phyloP scores from a whole-genome alignment of 2,888 invertebrate species.

The Caenorhabditis auriculariae region DNA sequence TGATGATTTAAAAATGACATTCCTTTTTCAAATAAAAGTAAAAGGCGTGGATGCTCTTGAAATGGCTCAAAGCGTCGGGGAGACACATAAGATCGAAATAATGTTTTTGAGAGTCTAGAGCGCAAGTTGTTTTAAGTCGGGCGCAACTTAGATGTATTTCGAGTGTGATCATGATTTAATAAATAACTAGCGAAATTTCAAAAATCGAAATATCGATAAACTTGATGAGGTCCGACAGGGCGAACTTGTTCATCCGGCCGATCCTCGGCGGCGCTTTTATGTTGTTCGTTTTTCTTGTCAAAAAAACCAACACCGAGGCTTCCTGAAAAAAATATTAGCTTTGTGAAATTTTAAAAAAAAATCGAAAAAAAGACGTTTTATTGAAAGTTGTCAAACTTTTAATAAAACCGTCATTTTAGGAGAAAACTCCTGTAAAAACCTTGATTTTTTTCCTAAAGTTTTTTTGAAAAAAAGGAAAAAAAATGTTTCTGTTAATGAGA shows the following conservation, averaged over 20 bases:
- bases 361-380: not conserved
- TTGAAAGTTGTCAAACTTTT: not conserved
- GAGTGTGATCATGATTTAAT: not conserved
- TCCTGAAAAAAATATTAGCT: constrained; percentile 34
- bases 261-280: constrained; percentile 58
- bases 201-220: too few relatives aligned
- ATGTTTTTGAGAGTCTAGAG: not conserved
- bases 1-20: too few relatives aligned
- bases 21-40: too few relatives aligned
- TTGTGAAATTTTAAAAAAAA: not conserved
- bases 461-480: too few relatives aligned
- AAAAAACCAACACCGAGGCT: constrained; percentile 55
- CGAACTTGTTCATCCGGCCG: constrained; percentile 56
- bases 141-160: too few relatives aligned
- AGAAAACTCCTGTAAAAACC: too few relatives aligned
- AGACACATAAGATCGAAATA: too few relatives aligned
- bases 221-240: constrained; percentile 52
- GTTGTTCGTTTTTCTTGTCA: constrained; percentile 49
- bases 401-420: not conserved
- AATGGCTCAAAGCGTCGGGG: too few relatives aligned
- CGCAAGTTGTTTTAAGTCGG: too few relatives aligned
- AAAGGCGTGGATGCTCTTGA: too few relatives aligned
- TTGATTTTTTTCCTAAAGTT: too few relatives aligned
- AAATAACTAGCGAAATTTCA: not conserved
- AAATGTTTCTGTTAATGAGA: too few relatives aligned